Percentiles rank a stretch among this genome's conserved stretches.
These are phyloP conservation scores for Spongilla lacustris DNA, from an alignment of 37 sponge, comb jelly and placozoan species.

Conservation along the genomic window DNA sequence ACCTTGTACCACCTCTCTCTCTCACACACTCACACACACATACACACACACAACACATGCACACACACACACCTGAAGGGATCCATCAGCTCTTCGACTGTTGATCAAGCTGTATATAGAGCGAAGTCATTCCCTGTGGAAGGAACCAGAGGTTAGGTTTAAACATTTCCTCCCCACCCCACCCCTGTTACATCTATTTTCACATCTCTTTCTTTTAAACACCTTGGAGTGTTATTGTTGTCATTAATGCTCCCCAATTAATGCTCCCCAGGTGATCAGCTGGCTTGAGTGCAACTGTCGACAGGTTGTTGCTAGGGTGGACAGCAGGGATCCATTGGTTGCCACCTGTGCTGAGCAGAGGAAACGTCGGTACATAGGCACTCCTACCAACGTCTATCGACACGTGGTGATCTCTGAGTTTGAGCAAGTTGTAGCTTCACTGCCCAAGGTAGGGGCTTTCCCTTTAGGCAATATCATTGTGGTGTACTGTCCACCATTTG, in stretches of 20 bases:
- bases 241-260: background rate
- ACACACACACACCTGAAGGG: slow-evolving; percentile 24
- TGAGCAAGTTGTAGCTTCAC: slow-evolving; percentile 42
- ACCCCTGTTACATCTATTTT: too few species aligned
- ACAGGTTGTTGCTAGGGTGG: slow-evolving; percentile 41
- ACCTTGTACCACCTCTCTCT: too few species aligned
- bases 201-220: too few species aligned
- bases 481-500: background rate
- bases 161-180: too few species aligned
- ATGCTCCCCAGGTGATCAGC: slow-evolving; percentile 60
- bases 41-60: slow-evolving; percentile 15
- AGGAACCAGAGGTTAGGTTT: slow-evolving; percentile 77
- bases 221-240: background rate
- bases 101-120: slow-evolving; percentile 76
- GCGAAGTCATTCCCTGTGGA: slow-evolving; percentile 82
- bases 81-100: slow-evolving; percentile 52
- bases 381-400: slow-evolving; percentile 82
- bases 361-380: slow-evolving; percentile 57
- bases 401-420: slow-evolving; percentile 87
- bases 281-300: slow-evolving; percentile 79
- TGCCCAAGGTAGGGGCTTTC: slow-evolving; percentile 52
- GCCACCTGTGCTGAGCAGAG: slow-evolving; percentile 42
- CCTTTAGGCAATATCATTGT: background rate
- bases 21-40: slow-evolving; percentile 7
- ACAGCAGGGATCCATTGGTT: slow-evolving; percentile 50